Base-by-base conservation (phyloP, 2,797 vertebrate species). In the Myoxocephalus aenaeus region DNA sequence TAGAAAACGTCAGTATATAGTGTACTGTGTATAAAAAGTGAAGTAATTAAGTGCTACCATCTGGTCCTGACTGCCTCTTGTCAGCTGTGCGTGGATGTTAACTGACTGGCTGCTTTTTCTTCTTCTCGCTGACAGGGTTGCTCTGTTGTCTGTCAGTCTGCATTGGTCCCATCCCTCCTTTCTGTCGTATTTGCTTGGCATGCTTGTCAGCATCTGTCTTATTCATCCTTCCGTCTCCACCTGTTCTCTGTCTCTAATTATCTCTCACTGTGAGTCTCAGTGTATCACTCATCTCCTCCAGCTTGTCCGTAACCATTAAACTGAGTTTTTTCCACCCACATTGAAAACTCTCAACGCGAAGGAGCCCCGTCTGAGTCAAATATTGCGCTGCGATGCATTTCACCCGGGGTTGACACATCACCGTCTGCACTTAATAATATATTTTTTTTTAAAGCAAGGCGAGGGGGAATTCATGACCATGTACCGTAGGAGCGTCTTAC, bases 181-280 rank as follows among this genome's bases (percentile, higher is more conserved):
- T 65, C 46, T 64, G 40, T 40, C 18, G 5, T 46, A 50, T 65
- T 69, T 42, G 62, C 63, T 82, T 22, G 27, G 59, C 54, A 15
- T 63, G 56, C 9, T 61, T 65, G 61, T 80, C 80, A 70, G 68
- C 65, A 61, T 77, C 73, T 51, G 62, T 79, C 75, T 63, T 14
- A 36, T 50, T 77, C 80, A 73, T 48, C 29, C 53, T 50, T 34
- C 85, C 36, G 50, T 72, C 65, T 13, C 3, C 70, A 72, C 67
- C 71, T 76, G 58, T 69, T 75, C 56, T 29, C 18, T 56, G 67
- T 69, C 50, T 85, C 58, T 81, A 59, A 84, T 77, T 75, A 65
- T 73, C 13, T 70, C 27, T 67, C 25, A 5, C 48, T 77, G 67
- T 61, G 56, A 48, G 63, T 75, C 68, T 65, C 72, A 34, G 22